A percentile compares a stretch with the other conserved stretches of the same genome.
Evolutionary conservation across 2,888 invertebrate genomes (phyloP).

Genomic region (Pristionchus maxplancki): DNA sequence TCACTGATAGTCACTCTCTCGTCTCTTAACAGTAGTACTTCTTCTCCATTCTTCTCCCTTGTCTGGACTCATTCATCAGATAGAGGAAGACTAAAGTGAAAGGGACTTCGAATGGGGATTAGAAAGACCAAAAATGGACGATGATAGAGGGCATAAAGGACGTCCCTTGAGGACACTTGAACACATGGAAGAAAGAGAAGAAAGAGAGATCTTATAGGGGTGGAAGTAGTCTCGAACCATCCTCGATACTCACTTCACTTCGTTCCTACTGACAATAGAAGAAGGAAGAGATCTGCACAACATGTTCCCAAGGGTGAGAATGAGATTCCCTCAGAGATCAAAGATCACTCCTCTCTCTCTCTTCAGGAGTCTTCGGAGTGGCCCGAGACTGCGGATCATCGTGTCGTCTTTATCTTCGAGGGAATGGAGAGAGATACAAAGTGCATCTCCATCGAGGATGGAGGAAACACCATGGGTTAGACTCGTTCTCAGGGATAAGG

Average conservation of each 20-base stretch:
- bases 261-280: neutral
- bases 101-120: neutral
- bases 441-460: conserved; percentile 41
- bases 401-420: conserved; percentile 14
- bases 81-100: neutral
- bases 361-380: conserved; percentile 1
- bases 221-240: neutral
- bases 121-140: neutral
- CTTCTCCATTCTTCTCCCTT: neutral
- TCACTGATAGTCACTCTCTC: neutral
- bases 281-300: neutral
- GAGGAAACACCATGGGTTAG: conserved; percentile 16
- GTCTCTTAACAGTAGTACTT: neutral
- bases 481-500: neutral
- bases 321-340: neutral
- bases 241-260: neutral
- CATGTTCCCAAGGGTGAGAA: conserved; percentile 4
- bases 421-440: neutral
- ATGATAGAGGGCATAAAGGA: neutral
- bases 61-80: neutral
- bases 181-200: neutral
- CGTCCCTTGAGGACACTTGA: conserved; percentile 18
- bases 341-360: neutral
- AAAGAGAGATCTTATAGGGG: neutral
- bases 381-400: conserved; percentile 31